A percentile compares a stretch with the other conserved stretches of the same genome.
Evolutionary conservation across 1,140 invertebrate genomes (phyloP).

Genomic region (Drosophila sp.): DNA sequence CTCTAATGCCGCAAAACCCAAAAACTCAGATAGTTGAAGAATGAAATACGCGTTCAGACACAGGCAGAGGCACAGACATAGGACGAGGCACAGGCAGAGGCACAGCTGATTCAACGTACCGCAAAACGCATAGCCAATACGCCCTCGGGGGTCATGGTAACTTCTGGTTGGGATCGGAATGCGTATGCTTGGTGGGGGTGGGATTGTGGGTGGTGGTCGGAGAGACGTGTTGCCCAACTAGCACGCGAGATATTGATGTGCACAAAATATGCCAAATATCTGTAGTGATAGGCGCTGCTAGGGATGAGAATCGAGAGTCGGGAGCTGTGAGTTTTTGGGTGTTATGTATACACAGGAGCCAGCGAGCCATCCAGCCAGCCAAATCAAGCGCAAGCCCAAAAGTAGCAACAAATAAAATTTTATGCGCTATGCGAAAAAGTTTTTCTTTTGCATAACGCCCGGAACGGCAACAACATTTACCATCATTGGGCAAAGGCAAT

Average conservation of each 20-base stretch:
- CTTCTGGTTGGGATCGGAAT: constrained; percentile 7
- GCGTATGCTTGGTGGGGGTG: neutral
- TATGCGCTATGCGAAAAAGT: constrained; percentile 75
- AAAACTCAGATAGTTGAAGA: constrained; percentile 74
- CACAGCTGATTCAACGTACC: constrained; percentile 45
- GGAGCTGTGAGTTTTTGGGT: neutral
- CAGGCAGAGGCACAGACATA: constrained; percentile 1
- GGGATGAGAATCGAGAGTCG: constrained; percentile 9
- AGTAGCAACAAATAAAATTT: constrained; percentile 82
- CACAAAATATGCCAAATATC: constrained; percentile 77
- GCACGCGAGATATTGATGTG: constrained; percentile 79
- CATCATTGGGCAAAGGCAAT: constrained; percentile 50
- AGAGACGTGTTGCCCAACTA: constrained; percentile 69
- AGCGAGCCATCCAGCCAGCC: constrained; percentile 35
- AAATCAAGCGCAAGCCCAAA: constrained; percentile 80
- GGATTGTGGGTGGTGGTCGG: constrained; percentile 32
- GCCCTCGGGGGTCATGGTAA: constrained; percentile 61
- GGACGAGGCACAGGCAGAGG: neutral
- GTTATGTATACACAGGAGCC: constrained; percentile 15
- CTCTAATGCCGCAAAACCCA: constrained; percentile 77
- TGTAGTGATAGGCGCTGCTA: neutral
- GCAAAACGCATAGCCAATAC: constrained; percentile 75
- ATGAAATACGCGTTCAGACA: constrained; percentile 55
- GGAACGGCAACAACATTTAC: constrained; percentile 41
- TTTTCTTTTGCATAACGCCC: constrained; percentile 73